Evolutionary conservation across 2,113 vertebrate species (phyloP).

Genomic region (Heterochromis multidens): DNA sequence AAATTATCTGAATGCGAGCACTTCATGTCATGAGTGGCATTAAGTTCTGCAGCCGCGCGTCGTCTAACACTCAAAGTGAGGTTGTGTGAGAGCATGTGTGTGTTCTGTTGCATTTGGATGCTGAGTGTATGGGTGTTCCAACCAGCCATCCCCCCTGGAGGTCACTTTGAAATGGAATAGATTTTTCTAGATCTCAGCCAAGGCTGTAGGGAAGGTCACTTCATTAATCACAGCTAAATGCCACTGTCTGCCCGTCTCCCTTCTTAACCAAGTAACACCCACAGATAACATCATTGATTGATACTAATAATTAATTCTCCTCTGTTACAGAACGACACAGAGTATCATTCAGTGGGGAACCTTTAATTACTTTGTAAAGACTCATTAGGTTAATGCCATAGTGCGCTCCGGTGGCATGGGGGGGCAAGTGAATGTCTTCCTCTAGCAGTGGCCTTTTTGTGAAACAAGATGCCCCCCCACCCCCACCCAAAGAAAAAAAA

Average conservation of each 20-base stretch:
- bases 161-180: conserved; percentile 76
- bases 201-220: conserved; percentile 75
- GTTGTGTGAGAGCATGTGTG: background rate
- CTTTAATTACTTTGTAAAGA: conserved; percentile 76
- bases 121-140: conserved; percentile 50
- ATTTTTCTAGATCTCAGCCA: conserved; percentile 69
- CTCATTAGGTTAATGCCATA: conserved; percentile 70
- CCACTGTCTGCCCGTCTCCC: conserved; percentile 66
- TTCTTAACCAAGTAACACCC: conserved; percentile 65
- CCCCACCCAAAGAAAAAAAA: no score
- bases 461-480: conserved; percentile 10
- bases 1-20: background rate
- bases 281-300: conserved; percentile 76
- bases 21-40: background rate
- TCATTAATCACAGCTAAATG: conserved; percentile 80
- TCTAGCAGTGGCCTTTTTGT: conserved; percentile 53
- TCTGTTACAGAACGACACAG: conserved; percentile 43
- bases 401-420: conserved; percentile 36
- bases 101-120: conserved; percentile 55
- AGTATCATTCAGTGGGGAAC: conserved; percentile 64
- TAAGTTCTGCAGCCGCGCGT: background rate
- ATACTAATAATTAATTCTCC: conserved; percentile 77
- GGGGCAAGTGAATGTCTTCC: conserved; percentile 65
- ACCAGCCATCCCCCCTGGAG: conserved; percentile 36
- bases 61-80: background rate